A percentile compares a stretch with the other conserved stretches of the same genome.
These are phyloP conservation scores for Phyllotis vaccarum DNA, from an alignment of 2,797 vertebrate genomes.

Conservation along the genomic window DNA sequence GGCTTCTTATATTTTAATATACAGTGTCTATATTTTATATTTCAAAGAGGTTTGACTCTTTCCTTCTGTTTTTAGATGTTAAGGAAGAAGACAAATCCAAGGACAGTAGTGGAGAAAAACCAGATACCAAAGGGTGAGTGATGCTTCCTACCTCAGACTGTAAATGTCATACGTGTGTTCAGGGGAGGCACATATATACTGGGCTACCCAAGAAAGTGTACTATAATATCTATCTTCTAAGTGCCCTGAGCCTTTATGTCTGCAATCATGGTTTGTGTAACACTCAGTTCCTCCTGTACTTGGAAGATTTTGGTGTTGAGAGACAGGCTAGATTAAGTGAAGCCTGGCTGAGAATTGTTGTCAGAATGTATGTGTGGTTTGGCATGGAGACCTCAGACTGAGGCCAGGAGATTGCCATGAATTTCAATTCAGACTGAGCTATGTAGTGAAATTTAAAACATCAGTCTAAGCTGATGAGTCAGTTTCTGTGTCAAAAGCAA, in stretches of 20 bases:
- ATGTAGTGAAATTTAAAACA: neutral
- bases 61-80: slow-evolving; percentile 89
- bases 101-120: slow-evolving; percentile 92
- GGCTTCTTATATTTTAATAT: neutral
- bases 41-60: slow-evolving; percentile 44
- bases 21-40: neutral
- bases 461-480: neutral
- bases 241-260: neutral
- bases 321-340: neutral
- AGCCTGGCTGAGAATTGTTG: neutral
- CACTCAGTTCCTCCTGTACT: neutral
- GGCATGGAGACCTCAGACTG: neutral
- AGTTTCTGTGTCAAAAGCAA: neutral
- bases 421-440: neutral
- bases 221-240: neutral
- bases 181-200: neutral
- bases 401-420: neutral
- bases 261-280: neutral
- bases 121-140: slow-evolving; percentile 93
- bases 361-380: neutral
- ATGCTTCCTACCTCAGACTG: neutral
- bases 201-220: neutral
- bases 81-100: slow-evolving; percentile 95
- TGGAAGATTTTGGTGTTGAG: neutral
- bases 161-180: neutral